Base-by-base conservation (phyloP, 2,797 vertebrate species). In the Galago senegalensis region DNA sequence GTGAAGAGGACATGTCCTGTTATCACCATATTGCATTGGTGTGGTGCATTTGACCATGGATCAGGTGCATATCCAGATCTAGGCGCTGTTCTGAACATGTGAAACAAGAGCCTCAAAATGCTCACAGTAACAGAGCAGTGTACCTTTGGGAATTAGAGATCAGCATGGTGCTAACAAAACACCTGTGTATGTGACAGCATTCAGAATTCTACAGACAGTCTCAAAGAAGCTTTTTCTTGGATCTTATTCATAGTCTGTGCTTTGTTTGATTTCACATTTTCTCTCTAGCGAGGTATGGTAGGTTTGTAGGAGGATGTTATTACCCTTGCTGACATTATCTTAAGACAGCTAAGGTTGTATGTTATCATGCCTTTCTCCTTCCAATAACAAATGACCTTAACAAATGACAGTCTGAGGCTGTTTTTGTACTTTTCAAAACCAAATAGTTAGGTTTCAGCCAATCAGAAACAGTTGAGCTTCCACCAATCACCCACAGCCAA, bases 261-360 rank as follows among this genome's bases (percentile, higher is more conserved):
- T 93, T 94, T 69, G 84, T 77, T 86, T 8, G 61, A 25, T 40
- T 89, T 75, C 67, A 9, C 40, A 85, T 89, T 91, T 96, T 69
- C 73, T 86, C 40, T 76, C 60, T 87, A 60, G 56, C n/a, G 63
- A 73, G 21, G 14, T 76, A 37, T n/a, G 11, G 91, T 91, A 67
- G 72, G 37, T 85, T 79, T 91, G 4, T 73, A 79, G n/a, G 14
- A 96, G 17, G 72, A 79, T 7, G 13, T 63, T 82, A 37, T 80
- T 73, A 65, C n/a, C 37, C 25, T 89, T 70, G 25, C 25, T 92
- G 61, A 84, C 58, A 84, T 61, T 63, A 49, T 80, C 34, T 87
- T 87, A 85, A 37, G 40, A 88, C 2, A 67, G 46, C n/a, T 31
- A 77, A 84, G 12, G 37, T 37, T 40, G 18, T 53, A 63, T 25